These are phyloP conservation scores for Nomada ruficornis DNA, from an alignment of 2,888 invertebrate genomes.

Conservation along the genomic window DNA sequence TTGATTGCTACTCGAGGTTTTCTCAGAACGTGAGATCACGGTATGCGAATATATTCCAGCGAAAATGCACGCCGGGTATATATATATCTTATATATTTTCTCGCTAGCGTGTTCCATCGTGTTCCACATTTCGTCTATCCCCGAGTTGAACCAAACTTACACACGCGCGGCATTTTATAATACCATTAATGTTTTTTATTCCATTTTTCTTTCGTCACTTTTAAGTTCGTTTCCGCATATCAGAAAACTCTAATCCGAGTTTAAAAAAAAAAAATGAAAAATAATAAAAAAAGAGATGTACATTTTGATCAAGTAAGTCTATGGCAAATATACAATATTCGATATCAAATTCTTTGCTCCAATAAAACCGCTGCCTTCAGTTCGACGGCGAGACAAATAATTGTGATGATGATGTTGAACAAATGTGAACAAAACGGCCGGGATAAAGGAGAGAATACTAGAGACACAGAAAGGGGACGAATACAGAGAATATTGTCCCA, in stretches of 20 bases:
- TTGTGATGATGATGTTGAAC: slow-evolving; percentile 27
- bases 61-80: slow-evolving; percentile 10
- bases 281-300: slow-evolving; percentile 76
- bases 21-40: slow-evolving; percentile 45
- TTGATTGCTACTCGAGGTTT: slow-evolving; percentile 77
- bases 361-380: slow-evolving; percentile 19
- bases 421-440: slow-evolving; percentile 14
- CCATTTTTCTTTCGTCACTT: slow-evolving; percentile 72
- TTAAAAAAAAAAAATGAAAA: slow-evolving; percentile 33
- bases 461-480: slow-evolving; percentile 18
- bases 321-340: slow-evolving; percentile 69
- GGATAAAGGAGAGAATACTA: slow-evolving; percentile 28
- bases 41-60: slow-evolving; percentile 31
- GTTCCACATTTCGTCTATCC: slow-evolving; percentile 41
- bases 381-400: slow-evolving; percentile 37
- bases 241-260: slow-evolving; percentile 68
- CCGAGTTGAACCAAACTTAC: slow-evolving; percentile 75
- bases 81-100: slow-evolving; percentile 26
- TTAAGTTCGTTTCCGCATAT: slow-evolving; percentile 70
- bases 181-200: slow-evolving; percentile 67
- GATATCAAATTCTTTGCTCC: slow-evolving; percentile 53
- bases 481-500: slow-evolving; percentile 12
- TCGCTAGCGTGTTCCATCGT: slow-evolving; percentile 33
- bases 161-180: slow-evolving; percentile 57
- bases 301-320: slow-evolving; percentile 84